Base-by-base conservation (phyloP, 2,797 vertebrate species). In the Micromesistius poutassou region DNA sequence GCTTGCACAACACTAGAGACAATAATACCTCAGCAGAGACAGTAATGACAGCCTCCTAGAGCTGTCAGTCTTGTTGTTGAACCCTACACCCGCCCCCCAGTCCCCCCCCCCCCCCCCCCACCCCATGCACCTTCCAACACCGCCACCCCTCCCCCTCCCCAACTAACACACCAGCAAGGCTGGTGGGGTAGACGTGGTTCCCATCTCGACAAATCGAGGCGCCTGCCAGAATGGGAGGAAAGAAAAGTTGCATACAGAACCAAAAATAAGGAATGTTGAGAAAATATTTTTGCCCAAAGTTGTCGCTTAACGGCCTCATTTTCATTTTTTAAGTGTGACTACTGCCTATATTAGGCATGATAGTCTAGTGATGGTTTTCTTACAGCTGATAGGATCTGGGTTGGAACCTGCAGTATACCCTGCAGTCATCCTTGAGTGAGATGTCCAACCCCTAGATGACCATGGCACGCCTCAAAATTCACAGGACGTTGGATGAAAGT, bases 21-120 rank as follows among this genome's bases (percentile, higher is more conserved):
- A 89, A 90, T 90, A 89, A 89, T 86, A 86, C 87, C 84, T 86
- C 85, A 85, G 83, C 84, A 87, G 85, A 82, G 85, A 89, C 76
- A 78, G 89, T 88, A 89, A 89, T 85, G 84, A 85, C 82, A 85
- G 82, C 74, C 86, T 86, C 68, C 79, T 89, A 87, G 87, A 88
- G 85, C 84, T 84, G 88, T 89, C 85, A 88, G 82, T 92, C 85
- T 84, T 19, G 6, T 74, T 77, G 46, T 25, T 85, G 85, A 87
- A 91, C 89, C 25, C 12, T 25, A 38, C 35, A 38, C n/a, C 73
- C 19, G 30, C 50, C 50, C 50, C 14, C 0, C 5, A 9, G 2
- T n/a, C 46, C 13, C 19, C 46, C 50, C 3, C 46, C 46, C 14
- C 46, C 50, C 16, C 16, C 6, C 50, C 2, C 46, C 46, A 55